phyloP scores from a whole-genome alignment of 2,888 invertebrate genomes.

The Dendrolimus pini region DNA sequence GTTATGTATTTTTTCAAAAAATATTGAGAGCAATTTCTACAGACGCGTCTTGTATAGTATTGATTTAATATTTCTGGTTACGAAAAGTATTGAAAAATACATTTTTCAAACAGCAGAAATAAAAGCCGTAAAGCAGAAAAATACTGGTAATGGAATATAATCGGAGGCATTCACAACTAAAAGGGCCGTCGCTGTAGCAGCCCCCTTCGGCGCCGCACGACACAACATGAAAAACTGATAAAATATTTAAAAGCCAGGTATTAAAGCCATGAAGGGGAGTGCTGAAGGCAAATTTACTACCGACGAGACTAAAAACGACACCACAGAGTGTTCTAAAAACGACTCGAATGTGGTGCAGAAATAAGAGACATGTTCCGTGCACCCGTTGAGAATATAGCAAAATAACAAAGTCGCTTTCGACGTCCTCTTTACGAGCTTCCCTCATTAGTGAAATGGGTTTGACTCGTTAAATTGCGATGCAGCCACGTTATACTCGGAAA shows the following conservation, averaged over 20 bases:
- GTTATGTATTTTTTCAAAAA: too few relatives aligned
- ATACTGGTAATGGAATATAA: constrained; percentile 43
- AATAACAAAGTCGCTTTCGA: constrained; percentile 23
- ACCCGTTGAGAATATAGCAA: constrained; percentile 23
- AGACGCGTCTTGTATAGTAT: too few relatives aligned
- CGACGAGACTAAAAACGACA: constrained; percentile 43
- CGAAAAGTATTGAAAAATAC: not conserved
- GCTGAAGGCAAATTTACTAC: constrained; percentile 56
- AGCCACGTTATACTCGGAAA: constrained; percentile 3
- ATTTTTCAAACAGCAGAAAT: not conserved
- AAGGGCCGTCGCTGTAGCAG: constrained; percentile 36
- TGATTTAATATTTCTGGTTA: too few relatives aligned
- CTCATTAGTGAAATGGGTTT: constrained; percentile 42
- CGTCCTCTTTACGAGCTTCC: constrained; percentile 30
- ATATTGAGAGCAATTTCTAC: too few relatives aligned
- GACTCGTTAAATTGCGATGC: constrained; percentile 10
- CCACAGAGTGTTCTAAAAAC: constrained; percentile 34
- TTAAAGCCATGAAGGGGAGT: constrained; percentile 49
- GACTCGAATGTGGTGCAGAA: constrained; percentile 35
- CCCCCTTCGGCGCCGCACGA: constrained; percentile 64
- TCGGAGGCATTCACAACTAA: constrained; percentile 36
- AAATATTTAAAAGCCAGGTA: constrained; percentile 66
- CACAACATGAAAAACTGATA: constrained; percentile 61
- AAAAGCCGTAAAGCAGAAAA: constrained; percentile 18
- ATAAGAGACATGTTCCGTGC: constrained; percentile 28